These are phyloP conservation scores for Vulpes ferrilata DNA, from an alignment of 2,113 vertebrate species.

Conservation along the genomic window DNA sequence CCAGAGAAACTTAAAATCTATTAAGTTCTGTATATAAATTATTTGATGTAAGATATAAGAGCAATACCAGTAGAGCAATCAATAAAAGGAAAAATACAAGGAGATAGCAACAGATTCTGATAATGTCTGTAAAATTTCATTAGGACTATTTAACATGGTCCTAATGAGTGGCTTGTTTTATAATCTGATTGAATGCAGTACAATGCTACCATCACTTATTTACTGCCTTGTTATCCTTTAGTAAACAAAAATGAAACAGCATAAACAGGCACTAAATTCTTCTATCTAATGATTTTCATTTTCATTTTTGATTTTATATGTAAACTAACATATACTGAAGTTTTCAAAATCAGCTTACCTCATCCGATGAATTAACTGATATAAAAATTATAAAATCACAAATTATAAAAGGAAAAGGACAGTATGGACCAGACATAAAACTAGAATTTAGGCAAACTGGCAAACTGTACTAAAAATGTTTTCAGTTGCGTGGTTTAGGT, in stretches of 20 bases:
- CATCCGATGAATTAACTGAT: background rate
- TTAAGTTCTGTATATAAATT: background rate
- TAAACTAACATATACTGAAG: background rate
- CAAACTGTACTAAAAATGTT: background rate
- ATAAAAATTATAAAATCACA: background rate
- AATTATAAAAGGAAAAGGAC: background rate
- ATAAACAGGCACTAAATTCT: background rate
- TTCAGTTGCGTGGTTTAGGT: background rate
- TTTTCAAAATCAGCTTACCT: background rate
- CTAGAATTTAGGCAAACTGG: background rate
- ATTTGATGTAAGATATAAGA: background rate
- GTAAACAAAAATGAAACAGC: background rate
- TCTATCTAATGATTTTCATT: constrained; percentile 42
- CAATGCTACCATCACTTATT: background rate
- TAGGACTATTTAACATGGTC: background rate
- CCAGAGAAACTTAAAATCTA: background rate
- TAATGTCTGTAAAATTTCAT: background rate
- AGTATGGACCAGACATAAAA: background rate
- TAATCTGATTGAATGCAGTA: background rate
- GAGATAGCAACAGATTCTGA: background rate
- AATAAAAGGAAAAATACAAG: background rate
- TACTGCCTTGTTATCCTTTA: background rate
- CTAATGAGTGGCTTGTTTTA: background rate
- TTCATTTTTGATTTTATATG: constrained; percentile 47
- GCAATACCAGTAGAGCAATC: background rate